Percentiles rank a stretch among this genome's conserved stretches.
phyloP scores from a whole-genome alignment of 2,797 vertebrate species.

The Oophaga sylvatica region DNA sequence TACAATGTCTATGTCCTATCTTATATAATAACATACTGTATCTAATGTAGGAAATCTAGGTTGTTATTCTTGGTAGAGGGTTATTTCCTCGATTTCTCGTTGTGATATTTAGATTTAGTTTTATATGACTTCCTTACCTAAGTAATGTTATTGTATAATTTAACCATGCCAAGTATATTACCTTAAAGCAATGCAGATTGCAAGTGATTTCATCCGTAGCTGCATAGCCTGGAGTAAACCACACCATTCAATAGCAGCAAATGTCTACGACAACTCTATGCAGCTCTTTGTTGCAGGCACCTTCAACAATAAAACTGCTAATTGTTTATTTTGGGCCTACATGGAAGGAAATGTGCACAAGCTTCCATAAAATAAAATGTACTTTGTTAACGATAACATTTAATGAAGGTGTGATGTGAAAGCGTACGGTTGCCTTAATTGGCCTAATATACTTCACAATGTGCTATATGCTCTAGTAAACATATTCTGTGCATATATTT shows the following conservation, averaged over 20 bases:
- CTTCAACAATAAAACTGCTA: constrained; percentile 44
- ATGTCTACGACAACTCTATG: background rate
- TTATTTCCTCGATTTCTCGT: background rate
- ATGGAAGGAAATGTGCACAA: constrained; percentile 47
- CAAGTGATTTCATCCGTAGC: constrained; percentile 21
- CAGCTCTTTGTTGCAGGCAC: constrained; percentile 46
- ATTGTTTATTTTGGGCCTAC: constrained; percentile 41
- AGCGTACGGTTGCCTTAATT: constrained; percentile 37
- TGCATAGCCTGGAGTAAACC: constrained; percentile 43
- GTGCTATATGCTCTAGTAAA: background rate
- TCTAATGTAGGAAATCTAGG: background rate
- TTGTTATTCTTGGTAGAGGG: background rate
- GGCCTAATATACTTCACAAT: background rate
- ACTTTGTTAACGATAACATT: constrained; percentile 38
- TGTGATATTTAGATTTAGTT: constrained; percentile 28
- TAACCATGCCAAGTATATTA: background rate
- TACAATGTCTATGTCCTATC: too few species aligned
- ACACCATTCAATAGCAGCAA: constrained; percentile 18
- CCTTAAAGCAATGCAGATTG: constrained; percentile 31
- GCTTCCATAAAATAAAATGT: constrained; percentile 43
- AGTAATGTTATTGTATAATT: constrained; percentile 32
- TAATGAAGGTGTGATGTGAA: constrained; percentile 50
- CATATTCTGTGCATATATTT: background rate
- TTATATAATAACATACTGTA: background rate
- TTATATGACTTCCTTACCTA: constrained; percentile 41